These are phyloP conservation scores for Telmatherina bonti DNA, from an alignment of 2,797 vertebrate species.

Conservation along the genomic window DNA sequence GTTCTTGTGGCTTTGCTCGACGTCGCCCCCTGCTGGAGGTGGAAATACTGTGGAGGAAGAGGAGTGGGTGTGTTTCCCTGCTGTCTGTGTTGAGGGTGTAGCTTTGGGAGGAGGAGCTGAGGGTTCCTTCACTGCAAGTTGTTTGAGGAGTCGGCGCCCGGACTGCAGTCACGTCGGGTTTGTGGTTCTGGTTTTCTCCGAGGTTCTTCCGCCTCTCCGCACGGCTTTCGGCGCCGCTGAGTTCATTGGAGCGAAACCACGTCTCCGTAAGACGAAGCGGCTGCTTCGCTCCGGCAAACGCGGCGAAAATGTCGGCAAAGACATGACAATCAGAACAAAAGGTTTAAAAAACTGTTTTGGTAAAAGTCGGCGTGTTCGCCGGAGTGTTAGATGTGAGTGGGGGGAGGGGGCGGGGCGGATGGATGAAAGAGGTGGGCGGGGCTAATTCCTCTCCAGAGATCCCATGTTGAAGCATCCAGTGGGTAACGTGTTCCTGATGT, in stretches of 20 bases:
- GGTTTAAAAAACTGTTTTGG: slow-evolving; percentile 69
- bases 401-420: not conserved
- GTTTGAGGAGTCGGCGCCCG: not conserved
- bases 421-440: slow-evolving; percentile 35
- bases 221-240: slow-evolving; percentile 36
- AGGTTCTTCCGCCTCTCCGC: slow-evolving; percentile 40
- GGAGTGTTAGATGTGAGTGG: slow-evolving; percentile 78
- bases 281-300: slow-evolving; percentile 53
- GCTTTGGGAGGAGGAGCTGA: slow-evolving; percentile 36
- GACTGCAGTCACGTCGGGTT: slow-evolving; percentile 79
- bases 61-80: slow-evolving; percentile 10
- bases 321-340: slow-evolving; percentile 46
- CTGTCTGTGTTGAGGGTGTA: not conserved
- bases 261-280: slow-evolving; percentile 29
- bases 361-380: slow-evolving; percentile 68
- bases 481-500: slow-evolving; percentile 95
- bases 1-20: not conserved
- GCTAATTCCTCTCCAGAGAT: slow-evolving; percentile 92
- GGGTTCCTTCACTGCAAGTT: slow-evolving; percentile 75
- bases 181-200: slow-evolving; percentile 58
- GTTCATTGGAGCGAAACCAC: slow-evolving; percentile 48
- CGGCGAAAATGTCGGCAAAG: slow-evolving; percentile 47
- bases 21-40: slow-evolving; percentile 11
- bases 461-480: slow-evolving; percentile 97
- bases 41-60: slow-evolving; percentile 61